Evolutionary conservation across 2,797 vertebrate species (phyloP), one percentile per base, ranked within the genome.

Genomic region (Coregonus ussuriensis): DNA sequence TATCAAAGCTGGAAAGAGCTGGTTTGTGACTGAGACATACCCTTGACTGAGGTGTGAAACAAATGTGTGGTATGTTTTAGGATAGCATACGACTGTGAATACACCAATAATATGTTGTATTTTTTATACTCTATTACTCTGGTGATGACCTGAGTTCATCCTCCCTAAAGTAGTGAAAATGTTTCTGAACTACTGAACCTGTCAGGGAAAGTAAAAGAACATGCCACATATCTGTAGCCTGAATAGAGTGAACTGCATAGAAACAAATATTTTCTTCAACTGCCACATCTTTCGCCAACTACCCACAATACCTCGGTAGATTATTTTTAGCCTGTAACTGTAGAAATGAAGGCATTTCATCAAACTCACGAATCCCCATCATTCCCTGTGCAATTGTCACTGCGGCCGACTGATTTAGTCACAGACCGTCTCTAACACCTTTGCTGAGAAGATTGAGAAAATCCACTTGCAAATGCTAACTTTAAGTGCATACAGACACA

Each of bases 361-460:
- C 35, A 75, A 77, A 51, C 41, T 54, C 31, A 68, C 81, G 68
- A 74, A 76, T 52, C 3, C 75, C 25, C 69, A 76, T 76, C 75
- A 81, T 81, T 81, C 74, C 74, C 71, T 72, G 25, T 59, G 70
- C 75, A 81, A 80, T 83, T 81, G 84, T 85, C 74, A 75, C 74
- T 71, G 63, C 51, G 67, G 72, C 81, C 68, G 70, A 80, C 71
- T 74, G 81, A 62, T 86, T 81, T 84, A 69, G 74, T 62, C 83
- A 77, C 73, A 2, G 71, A 52, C 25, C 2, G 79, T 65, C 77
- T 70, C 74, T 33, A 41, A 68, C 78, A 77, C 77, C 33, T 74
- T 71, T 70, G 76, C 80, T 74, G 78, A 75, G 74, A 83, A 77
- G 77, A 75, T 37, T 80, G 80, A 80, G 82, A 82, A 76, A 83